These are phyloP conservation scores for Borostomias antarcticus DNA, from an alignment of 2,797 vertebrate genomes.

Conservation along the genomic window DNA sequence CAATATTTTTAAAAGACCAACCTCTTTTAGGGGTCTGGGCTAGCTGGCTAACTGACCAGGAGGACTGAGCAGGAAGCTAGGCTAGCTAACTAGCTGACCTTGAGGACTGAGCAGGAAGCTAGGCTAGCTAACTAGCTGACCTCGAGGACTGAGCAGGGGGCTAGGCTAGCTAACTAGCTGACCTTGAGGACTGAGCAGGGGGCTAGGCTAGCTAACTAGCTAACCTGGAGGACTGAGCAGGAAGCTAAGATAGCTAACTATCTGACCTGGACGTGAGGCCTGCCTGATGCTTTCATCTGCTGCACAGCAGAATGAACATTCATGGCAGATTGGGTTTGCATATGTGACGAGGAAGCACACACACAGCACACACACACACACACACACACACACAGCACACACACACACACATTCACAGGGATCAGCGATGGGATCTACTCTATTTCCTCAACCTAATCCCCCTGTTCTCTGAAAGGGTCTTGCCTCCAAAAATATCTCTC, in stretches of 20 bases:
- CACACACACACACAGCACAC: slow-evolving; percentile 1
- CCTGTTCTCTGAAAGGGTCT: neutral
- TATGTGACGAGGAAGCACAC: slow-evolving; percentile 22
- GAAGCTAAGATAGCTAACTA: neutral
- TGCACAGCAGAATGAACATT: neutral
- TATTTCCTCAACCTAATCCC: slow-evolving; percentile 34
- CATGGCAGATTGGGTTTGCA: slow-evolving; percentile 18
- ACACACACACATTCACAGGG: slow-evolving; percentile 4
- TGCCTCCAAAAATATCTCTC: slow-evolving; percentile 11
- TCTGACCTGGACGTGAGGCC: neutral
- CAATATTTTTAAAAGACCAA: no score
- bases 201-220: neutral
- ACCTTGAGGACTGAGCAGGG: neutral
- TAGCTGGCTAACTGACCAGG: no score
- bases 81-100: no score
- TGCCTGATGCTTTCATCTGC: no score
- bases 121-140: no score
- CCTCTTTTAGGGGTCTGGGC: no score
- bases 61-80: no score
- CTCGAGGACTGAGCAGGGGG: neutral
- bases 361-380: neutral
- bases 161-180: neutral
- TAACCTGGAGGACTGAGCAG: neutral
- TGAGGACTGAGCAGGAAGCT: no score
- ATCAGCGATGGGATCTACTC: slow-evolving; percentile 21